These are phyloP conservation scores for Coregonus sp. DNA, from an alignment of 2,797 vertebrate genomes.

Conservation along the genomic window DNA sequence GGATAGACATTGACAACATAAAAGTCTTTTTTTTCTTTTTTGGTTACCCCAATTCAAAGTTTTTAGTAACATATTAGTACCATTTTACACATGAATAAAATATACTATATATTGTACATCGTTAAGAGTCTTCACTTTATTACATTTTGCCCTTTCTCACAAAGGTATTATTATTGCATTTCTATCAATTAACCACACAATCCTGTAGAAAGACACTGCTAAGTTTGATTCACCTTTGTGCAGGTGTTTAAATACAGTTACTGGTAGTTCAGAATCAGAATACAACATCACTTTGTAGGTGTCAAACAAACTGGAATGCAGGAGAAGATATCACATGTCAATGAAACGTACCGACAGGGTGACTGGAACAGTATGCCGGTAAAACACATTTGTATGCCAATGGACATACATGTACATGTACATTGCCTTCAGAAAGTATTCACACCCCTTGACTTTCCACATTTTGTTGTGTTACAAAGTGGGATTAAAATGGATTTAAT, in stretches of 20 bases:
- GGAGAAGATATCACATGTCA: conserved; percentile 57
- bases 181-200: conserved; percentile 58
- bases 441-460: no score
- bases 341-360: conserved; percentile 59
- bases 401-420: conserved; percentile 36
- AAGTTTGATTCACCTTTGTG: background rate
- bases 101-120: conserved; percentile 76
- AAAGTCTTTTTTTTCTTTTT: conserved; percentile 46
- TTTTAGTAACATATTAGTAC: conserved; percentile 72
- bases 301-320: conserved; percentile 52
- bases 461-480: no score
- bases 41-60: conserved; percentile 55
- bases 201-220: conserved; percentile 46
- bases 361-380: conserved; percentile 41
- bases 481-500: no score
- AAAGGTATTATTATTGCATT: conserved; percentile 73
- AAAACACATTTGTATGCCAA: conserved; percentile 39
- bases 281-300: conserved; percentile 53
- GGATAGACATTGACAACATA: conserved; percentile 64
- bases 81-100: conserved; percentile 74
- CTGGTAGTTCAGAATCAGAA: conserved; percentile 32
- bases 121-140: conserved; percentile 70
- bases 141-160: conserved; percentile 67
- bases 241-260: conserved; percentile 35
- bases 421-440: no score